Conservation (phyloP, 2,888 invertebrate species). For the Homarus gammarus region DNA sequence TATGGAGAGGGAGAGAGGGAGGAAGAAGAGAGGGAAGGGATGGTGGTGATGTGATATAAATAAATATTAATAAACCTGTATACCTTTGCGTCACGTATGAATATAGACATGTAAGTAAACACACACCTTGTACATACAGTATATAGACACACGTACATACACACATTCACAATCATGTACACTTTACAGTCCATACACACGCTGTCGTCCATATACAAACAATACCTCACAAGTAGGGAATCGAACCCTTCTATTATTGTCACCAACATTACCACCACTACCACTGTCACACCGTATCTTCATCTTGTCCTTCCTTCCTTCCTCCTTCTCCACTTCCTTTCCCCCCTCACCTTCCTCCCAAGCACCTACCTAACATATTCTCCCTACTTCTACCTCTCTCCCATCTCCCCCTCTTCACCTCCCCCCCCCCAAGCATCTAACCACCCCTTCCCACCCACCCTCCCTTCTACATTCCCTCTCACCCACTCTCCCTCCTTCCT, state of each 20-base stretch:
- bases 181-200: too few relatives aligned
- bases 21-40: background rate
- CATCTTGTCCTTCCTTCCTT: background rate
- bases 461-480: background rate
- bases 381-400: background rate
- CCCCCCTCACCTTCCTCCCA: background rate
- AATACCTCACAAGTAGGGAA: too few relatives aligned
- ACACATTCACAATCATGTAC: too few relatives aligned
- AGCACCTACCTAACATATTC: background rate
- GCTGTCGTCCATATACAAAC: slow-evolving; percentile 20
- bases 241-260: background rate
- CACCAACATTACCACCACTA: background rate
- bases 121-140: slow-evolving; percentile 39
- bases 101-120: slow-evolving; percentile 15
- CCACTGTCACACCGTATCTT: background rate
- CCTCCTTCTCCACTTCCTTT: background rate
- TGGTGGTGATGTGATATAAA: background rate
- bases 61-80: too few relatives aligned
- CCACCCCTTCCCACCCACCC: background rate
- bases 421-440: background rate
- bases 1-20: background rate
- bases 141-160: too few relatives aligned
- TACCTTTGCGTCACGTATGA: too few relatives aligned
- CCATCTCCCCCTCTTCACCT: background rate
- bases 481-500: background rate